phyloP scores from a whole-genome alignment of 2,797 vertebrate species.

The Trichosurus vulpecula region DNA sequence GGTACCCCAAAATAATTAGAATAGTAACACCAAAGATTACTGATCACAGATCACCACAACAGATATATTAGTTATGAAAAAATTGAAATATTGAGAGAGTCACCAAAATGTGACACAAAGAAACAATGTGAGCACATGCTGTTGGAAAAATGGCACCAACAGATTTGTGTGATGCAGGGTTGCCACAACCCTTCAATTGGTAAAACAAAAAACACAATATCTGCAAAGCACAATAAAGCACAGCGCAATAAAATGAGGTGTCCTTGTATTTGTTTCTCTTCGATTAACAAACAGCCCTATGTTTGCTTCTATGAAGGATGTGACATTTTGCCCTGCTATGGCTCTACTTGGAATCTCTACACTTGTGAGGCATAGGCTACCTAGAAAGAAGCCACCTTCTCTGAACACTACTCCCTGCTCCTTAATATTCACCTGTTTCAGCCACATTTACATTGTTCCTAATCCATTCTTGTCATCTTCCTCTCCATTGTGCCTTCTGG shows the following conservation, averaged over 20 bases:
- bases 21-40: not conserved
- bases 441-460: not conserved
- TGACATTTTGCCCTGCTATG: not conserved
- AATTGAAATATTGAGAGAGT: not conserved
- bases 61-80: not conserved
- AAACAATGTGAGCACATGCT: not conserved
- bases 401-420: not conserved
- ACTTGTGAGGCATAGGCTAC: not conserved
- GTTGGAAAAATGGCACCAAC: not conserved
- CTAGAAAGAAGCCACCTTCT: not conserved
- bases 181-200: not conserved
- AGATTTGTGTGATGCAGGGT: not conserved
- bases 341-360: not conserved
- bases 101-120: not conserved
- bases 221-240: not conserved
- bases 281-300: not conserved
- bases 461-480: not conserved
- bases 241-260: not conserved
- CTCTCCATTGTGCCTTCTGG: not conserved
- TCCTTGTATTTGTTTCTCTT: not conserved
- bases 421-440: not conserved
- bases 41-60: not conserved
- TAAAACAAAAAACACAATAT: not conserved
- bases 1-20: not conserved
- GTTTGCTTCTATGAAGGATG: not conserved